These are phyloP conservation scores for Paramormyrops hopkinsi DNA, from an alignment of 2,797 vertebrate species.

Conservation along the genomic window DNA sequence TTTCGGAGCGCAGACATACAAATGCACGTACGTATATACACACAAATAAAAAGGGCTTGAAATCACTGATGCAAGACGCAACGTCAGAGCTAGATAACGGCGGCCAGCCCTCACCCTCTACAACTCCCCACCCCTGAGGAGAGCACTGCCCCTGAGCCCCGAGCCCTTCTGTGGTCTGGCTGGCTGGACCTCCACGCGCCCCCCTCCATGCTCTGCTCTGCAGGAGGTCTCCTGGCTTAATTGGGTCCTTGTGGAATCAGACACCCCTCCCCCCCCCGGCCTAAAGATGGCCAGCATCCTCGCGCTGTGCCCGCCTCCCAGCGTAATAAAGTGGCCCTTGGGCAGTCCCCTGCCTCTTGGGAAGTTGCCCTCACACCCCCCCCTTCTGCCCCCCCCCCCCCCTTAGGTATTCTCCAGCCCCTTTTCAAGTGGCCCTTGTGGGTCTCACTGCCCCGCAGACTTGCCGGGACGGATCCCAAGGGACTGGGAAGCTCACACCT, in stretches of 20 bases:
- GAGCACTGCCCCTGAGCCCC: background rate
- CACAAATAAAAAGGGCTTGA: constrained; percentile 25
- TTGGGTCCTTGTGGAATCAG: constrained; percentile 61
- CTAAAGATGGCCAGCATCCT: constrained; percentile 31
- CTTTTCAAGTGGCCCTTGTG: constrained; percentile 27
- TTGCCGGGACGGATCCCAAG: constrained; percentile 2
- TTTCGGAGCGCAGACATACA: constrained; percentile 32
- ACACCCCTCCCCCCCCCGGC: constrained; percentile 11
- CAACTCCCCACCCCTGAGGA: background rate
- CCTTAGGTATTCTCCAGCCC: constrained; percentile 20
- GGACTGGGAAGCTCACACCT: constrained; percentile 29
- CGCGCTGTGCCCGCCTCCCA: constrained; percentile 11
- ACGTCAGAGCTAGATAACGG: constrained; percentile 37
- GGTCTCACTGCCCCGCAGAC: constrained; percentile 22
- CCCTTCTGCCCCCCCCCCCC: constrained; percentile 8
- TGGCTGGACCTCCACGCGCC: constrained; percentile 51
- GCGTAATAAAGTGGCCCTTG: constrained; percentile 35
- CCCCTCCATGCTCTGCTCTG: constrained; percentile 55
- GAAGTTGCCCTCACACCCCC: constrained; percentile 8
- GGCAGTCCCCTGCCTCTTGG: constrained; percentile 18
- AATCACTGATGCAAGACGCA: constrained; percentile 30
- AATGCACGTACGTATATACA: background rate
- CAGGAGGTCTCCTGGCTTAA: constrained; percentile 58
- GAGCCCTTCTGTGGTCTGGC: constrained; percentile 33
- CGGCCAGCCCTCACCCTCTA: constrained; percentile 22